These are phyloP conservation scores for Ips nitidus DNA, from an alignment of 1,140 invertebrate genomes.

Conservation along the genomic window DNA sequence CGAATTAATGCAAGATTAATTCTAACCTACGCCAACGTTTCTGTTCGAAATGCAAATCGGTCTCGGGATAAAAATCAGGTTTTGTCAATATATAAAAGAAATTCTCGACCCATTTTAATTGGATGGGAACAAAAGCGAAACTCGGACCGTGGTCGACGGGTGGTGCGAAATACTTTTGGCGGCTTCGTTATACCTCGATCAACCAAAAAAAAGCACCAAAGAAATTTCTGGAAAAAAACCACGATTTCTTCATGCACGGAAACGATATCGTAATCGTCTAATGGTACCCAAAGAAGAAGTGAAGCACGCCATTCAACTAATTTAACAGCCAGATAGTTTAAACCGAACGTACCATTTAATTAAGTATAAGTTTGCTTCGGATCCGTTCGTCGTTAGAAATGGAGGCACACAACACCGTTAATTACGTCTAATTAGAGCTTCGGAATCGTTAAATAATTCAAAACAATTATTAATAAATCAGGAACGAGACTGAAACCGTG, in stretches of 20 bases:
- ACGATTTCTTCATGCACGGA: neutral
- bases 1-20: constrained; percentile 3
- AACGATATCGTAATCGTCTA: constrained; percentile 2
- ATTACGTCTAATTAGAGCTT: constrained; percentile 36
- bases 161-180: constrained; percentile 43
- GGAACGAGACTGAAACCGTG: constrained; percentile 20
- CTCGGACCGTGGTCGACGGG: constrained; percentile 36
- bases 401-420: constrained; percentile 30
- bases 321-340: constrained; percentile 38
- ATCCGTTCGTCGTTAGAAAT: constrained; percentile 23
- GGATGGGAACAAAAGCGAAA: constrained; percentile 39
- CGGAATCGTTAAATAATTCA: constrained; percentile 41
- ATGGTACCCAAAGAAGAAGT: constrained; percentile 16
- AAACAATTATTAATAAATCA: constrained; percentile 46
- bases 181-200: neutral
- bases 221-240: neutral
- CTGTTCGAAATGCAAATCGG: neutral
- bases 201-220: neutral
- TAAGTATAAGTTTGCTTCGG: constrained; percentile 27
- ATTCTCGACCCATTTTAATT: constrained; percentile 43
- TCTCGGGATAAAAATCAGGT: constrained; percentile 41
- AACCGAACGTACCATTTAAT: constrained; percentile 35
- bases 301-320: constrained; percentile 42
- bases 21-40: neutral
- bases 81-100: constrained; percentile 43